Base-by-base conservation (phyloP, 2,113 vertebrate species). In the Thalassarche chlororhynchos region DNA sequence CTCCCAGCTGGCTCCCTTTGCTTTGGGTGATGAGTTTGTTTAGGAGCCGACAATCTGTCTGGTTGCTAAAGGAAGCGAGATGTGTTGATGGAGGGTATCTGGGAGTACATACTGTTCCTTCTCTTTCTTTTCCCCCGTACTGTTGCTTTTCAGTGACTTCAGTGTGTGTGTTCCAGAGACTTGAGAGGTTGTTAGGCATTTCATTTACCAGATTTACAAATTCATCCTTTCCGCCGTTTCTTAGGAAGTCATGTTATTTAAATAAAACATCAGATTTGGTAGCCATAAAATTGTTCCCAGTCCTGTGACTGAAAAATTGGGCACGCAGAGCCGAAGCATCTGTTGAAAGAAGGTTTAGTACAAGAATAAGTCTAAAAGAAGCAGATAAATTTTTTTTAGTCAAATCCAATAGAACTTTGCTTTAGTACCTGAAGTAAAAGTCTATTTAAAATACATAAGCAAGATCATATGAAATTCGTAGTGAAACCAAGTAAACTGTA, bases 221-320 rank as follows among this genome's bases (percentile, higher is more conserved):
- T 25, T 58, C 51, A 7, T 47, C 64, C n/a, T 57, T 38, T 62
- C 31, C 1, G 9, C 46, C 3, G 3, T 31, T 42, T 6, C 71
- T 51, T 7, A 3, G 38, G 44, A 26, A 65, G 14, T 28, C 2
- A 0, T 28, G 44, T 8, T n/a, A 4, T 7, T 55, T n/a, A 9
- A 64, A 20, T 26, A 49, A 94, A 71, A 12, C 57, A 26, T 1
- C n/a, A 1, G 18, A 14, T 86, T 81, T 54, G 9, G 25, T 26
- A 19, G 36, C 38, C 5, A 0, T 25, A 12, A n/a, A 40, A 46
- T 51, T 25, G 17, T 64, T 69, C 65, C 71, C 16, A 2, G 46
- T 10, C 14, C 31, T 5, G 42, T 16, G 70, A 21, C 6, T 74
- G 69, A 19, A 10, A 66, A 85, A 40, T 14, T 7, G 32, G 69